Base-by-base conservation (phyloP, 2,797 vertebrate genomes). In the Crenuchus spilurus region DNA sequence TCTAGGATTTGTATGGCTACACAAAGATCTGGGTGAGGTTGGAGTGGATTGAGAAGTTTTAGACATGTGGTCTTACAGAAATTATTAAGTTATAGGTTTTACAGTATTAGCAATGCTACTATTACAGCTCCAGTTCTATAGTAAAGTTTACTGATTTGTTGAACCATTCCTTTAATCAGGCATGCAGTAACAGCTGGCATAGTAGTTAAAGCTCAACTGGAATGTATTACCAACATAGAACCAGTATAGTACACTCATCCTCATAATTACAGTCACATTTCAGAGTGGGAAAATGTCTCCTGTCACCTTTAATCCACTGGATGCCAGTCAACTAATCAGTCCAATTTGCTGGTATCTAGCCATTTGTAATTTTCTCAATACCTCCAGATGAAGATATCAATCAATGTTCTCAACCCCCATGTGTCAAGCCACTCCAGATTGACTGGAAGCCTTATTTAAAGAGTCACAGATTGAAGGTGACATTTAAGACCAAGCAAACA, bases 361-460 rank as follows among this genome's bases (percentile, higher is more conserved):
- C 65, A 14, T 33, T 65, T 57, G 26, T 67, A 66, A 74, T 74
- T 74, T 66, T 37, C 61, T 55, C 22, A 31, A 26, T 31, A 72
- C 35, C 26, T 28, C 41, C 4, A 24, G 46, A 57, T 48, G 16
- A 74, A 66, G 52, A 74, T 74, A 41, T 74, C 55, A 48, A 58
- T 74, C 52, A 66, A 44, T 58, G 41, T 66, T 37, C 48, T 26
- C 61, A 65, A 55, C 37, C 49, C 14, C 20, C 28, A 26, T 49
- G 26, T 44, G 26, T 57, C 49, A 26, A 55, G 37, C 39, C 41
- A 42, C 1, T 2, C 39, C 10, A 14, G 31, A 57, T 13, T 14
- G 30, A 48, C 39, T 30, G 48, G 8, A 44, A 31, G 30, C 22
- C 30, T 57, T 35, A 49, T 58, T 49, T 66, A 37, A 37, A 52